Evolutionary conservation across 2,113 vertebrate genomes (phyloP).

Genomic region (Eudyptes chrysolophus): DNA sequence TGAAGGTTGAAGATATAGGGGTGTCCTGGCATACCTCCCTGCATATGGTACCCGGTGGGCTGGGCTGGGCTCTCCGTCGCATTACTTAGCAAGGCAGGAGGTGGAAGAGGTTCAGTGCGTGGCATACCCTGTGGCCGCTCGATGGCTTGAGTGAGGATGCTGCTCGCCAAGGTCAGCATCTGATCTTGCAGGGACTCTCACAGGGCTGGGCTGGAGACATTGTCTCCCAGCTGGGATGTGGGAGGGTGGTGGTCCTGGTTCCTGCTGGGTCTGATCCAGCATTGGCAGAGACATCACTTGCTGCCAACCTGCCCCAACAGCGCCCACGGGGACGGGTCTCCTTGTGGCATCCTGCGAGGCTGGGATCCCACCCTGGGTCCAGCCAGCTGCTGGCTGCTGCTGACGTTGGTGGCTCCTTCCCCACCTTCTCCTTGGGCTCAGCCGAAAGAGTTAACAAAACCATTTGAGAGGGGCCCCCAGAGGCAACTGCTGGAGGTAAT

Average conservation of each 20-base stretch:
- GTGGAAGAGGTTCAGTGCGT: fast-evolving
- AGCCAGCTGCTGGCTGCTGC: fast-evolving
- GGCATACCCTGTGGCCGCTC: fast-evolving
- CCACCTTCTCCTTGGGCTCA: neutral
- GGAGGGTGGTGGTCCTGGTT: neutral
- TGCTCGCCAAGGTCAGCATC: fast-evolving
- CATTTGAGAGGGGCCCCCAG: neutral
- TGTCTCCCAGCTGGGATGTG: neutral
- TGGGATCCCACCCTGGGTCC: neutral
- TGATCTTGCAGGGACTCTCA: neutral
- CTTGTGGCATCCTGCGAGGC: fast-evolving
- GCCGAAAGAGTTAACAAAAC: constrained; percentile 37
- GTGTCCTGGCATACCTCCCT: too few relatives aligned
- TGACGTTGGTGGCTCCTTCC: neutral
- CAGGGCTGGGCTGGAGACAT: neutral
- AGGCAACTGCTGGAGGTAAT: constrained; percentile 46
- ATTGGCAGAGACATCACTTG: fast-evolving
- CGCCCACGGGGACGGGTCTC: neutral
- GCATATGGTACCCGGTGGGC: neutral
- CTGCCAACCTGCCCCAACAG: neutral
- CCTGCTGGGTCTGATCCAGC: neutral
- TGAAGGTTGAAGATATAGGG: neutral
- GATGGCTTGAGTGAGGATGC: neutral
- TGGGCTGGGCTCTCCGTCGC: fast-evolving
- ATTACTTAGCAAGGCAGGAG: neutral